Percentiles rank a stretch among this genome's conserved stretches.
Evolutionary conservation across 2,888 invertebrate genomes (phyloP).

Genomic region (Napeogenes sylphis): DNA sequence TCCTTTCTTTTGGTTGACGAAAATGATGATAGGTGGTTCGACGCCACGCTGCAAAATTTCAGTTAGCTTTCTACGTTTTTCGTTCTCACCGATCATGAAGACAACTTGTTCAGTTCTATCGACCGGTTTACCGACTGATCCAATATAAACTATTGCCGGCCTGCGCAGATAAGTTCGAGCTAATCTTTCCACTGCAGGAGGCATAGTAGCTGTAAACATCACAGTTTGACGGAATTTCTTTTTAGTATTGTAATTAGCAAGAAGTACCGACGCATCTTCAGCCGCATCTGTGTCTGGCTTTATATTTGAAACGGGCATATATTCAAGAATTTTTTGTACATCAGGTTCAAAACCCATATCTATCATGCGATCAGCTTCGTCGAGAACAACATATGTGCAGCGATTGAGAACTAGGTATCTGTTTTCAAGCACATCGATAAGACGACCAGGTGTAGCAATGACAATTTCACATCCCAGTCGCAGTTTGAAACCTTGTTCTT

Average conservation of each 20-base stretch:
- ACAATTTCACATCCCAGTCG: conserved; percentile 99
- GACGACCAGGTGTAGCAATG: conserved; percentile 99
- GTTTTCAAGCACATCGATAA: conserved; percentile 99
- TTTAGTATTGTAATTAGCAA: conserved; percentile 96
- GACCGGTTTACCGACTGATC: conserved; percentile 96
- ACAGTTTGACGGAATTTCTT: conserved; percentile 99
- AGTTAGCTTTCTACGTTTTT: conserved; percentile 97
- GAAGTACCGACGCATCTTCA: conserved; percentile 92
- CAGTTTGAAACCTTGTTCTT: conserved; percentile 98
- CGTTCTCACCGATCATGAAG: conserved; percentile 95
- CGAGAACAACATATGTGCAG: conserved; percentile 98
- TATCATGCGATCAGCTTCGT: conserved; percentile 99
- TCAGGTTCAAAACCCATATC: conserved; percentile 99
- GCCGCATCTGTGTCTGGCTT: conserved; percentile 99
- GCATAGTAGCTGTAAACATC: conserved; percentile 99
- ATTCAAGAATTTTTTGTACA: conserved; percentile 98
- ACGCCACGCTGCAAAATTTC: conserved; percentile 92
- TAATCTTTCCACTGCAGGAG: conserved; percentile 96
- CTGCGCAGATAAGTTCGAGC: conserved; percentile 96
- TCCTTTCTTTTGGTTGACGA: conserved; percentile 99
- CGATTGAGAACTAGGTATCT: conserved; percentile 97
- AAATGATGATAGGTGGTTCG: conserved; percentile 98
- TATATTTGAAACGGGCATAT: conserved; percentile 97
- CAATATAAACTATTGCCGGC: conserved; percentile 98
- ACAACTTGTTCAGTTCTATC: conserved; percentile 99